Conservation (phyloP, 2,888 invertebrate species). For the Catocala fraxini region DNA sequence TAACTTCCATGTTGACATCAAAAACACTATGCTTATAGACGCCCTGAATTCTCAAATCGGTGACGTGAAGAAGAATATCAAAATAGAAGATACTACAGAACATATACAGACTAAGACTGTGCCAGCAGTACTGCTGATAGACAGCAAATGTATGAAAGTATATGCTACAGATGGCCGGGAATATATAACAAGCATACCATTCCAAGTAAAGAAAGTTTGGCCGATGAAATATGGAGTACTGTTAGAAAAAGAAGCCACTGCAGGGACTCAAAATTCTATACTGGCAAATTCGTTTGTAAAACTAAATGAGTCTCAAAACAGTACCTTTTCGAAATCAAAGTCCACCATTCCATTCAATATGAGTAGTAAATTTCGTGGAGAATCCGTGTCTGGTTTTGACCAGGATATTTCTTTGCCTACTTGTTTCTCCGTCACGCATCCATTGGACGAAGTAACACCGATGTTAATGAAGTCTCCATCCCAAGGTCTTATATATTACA, state of each 20-base stretch:
- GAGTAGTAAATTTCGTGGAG: slow-evolving; percentile 75
- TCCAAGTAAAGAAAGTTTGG: slow-evolving; percentile 94
- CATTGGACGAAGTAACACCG: slow-evolving; percentile 96
- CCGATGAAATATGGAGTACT: slow-evolving; percentile 94
- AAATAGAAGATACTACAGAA: slow-evolving; percentile 83
- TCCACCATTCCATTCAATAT: slow-evolving; percentile 67
- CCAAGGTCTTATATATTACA: slow-evolving; percentile 87
- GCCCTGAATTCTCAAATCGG: slow-evolving; percentile 82
- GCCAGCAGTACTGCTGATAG: slow-evolving; percentile 91
- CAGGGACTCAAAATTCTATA: slow-evolving; percentile 68
- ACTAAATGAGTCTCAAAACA: slow-evolving; percentile 77
- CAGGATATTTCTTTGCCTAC: slow-evolving; percentile 90
- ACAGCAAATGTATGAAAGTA: slow-evolving; percentile 92
- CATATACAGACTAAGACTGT: slow-evolving; percentile 85
- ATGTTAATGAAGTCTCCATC: slow-evolving; percentile 91
- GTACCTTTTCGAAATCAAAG: slow-evolving; percentile 70
- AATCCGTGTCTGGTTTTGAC: slow-evolving; percentile 74
- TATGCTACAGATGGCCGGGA: slow-evolving; percentile 94
- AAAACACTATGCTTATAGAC: slow-evolving; percentile 87
- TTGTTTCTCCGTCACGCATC: slow-evolving; percentile 95
- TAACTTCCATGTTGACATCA: slow-evolving; percentile 82
- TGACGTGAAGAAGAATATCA: slow-evolving; percentile 81
- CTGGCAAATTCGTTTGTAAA: slow-evolving; percentile 71
- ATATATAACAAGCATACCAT: slow-evolving; percentile 93
- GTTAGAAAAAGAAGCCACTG: slow-evolving; percentile 90